phyloP scores from a whole-genome alignment of 2,888 invertebrate species.

The Eilema griseolum region DNA sequence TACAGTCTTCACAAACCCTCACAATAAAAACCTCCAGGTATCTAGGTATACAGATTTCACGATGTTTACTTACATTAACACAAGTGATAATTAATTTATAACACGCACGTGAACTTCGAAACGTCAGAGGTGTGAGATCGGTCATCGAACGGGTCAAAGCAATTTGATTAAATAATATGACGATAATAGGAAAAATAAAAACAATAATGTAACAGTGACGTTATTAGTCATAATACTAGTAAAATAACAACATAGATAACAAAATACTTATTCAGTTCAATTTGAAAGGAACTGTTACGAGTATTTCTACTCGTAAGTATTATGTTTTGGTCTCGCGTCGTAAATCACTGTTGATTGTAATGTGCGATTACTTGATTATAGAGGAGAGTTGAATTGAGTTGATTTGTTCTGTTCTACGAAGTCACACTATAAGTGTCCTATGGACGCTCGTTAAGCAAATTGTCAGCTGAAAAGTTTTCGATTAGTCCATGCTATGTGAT shows the following conservation, averaged over 20 bases:
- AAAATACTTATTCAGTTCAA: slow-evolving; percentile 13
- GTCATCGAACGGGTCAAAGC: slow-evolving; percentile 1
- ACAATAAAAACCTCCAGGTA: background rate
- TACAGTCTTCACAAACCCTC: background rate
- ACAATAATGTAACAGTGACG: background rate
- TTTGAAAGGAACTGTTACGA: slow-evolving; percentile 19
- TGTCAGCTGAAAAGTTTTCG: background rate
- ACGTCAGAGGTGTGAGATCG: background rate
- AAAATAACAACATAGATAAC: background rate
- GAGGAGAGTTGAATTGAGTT: slow-evolving; percentile 19
- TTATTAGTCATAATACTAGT: background rate
- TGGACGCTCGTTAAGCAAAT: slow-evolving; percentile 16
- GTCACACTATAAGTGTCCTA: slow-evolving; percentile 20
- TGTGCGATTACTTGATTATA: slow-evolving; percentile 44
- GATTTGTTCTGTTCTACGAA: slow-evolving; percentile 35
- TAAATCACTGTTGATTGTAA: slow-evolving; percentile 42
- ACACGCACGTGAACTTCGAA: background rate
- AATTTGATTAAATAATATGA: background rate
- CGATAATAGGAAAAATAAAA: background rate
- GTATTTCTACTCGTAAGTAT: slow-evolving; percentile 22
- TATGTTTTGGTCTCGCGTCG: slow-evolving; percentile 27
- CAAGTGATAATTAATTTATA: background rate
- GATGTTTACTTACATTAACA: background rate
- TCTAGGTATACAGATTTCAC: background rate
- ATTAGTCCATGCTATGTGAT: background rate